Conservation (phyloP, 1,140 invertebrate genomes). For the Dendrolimus punctatus region DNA sequence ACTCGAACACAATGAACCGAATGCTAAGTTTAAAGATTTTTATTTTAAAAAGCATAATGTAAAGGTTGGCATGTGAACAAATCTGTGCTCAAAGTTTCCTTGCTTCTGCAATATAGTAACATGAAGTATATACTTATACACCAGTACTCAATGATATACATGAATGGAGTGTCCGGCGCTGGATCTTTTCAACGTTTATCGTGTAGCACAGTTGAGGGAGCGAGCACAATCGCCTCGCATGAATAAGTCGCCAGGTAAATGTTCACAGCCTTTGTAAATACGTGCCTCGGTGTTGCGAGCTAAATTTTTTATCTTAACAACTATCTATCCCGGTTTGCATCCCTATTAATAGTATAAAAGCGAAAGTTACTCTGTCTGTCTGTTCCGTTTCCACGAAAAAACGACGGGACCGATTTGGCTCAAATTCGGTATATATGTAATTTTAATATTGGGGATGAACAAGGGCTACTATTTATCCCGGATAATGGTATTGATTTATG, state of each 20-base stretch:
- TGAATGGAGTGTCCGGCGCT: slow-evolving; percentile 37
- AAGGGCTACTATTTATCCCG: too few species aligned
- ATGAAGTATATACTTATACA: neutral
- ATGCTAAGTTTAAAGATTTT: too few species aligned
- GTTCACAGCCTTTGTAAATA: slow-evolving; percentile 20
- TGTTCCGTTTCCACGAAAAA: too few species aligned
- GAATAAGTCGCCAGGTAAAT: slow-evolving; percentile 26
- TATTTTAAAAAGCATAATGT: neutral
- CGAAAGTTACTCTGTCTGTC: neutral
- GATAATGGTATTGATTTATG: too few species aligned
- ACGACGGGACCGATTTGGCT: too few species aligned
- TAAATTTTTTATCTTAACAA: slow-evolving; percentile 25
- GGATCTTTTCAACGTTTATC: slow-evolving; percentile 36
- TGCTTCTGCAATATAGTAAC: slow-evolving; percentile 27
- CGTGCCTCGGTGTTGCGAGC: slow-evolving; percentile 10
- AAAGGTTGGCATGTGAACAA: neutral
- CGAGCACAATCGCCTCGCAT: slow-evolving; percentile 23
- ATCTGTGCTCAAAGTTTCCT: slow-evolving; percentile 6
- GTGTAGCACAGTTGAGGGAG: slow-evolving; percentile 26
- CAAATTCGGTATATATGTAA: too few species aligned
- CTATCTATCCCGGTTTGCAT: slow-evolving; percentile 4
- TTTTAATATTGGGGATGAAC: too few species aligned
- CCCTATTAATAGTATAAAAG: neutral
- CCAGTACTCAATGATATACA: slow-evolving; percentile 29
- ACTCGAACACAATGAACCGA: too few species aligned